A percentile compares a stretch with the other conserved stretches of the same genome.
Evolutionary conservation across 37 sponge, comb jelly and placozoan species (phyloP).

Genomic region (Spongilla lacustris): DNA sequence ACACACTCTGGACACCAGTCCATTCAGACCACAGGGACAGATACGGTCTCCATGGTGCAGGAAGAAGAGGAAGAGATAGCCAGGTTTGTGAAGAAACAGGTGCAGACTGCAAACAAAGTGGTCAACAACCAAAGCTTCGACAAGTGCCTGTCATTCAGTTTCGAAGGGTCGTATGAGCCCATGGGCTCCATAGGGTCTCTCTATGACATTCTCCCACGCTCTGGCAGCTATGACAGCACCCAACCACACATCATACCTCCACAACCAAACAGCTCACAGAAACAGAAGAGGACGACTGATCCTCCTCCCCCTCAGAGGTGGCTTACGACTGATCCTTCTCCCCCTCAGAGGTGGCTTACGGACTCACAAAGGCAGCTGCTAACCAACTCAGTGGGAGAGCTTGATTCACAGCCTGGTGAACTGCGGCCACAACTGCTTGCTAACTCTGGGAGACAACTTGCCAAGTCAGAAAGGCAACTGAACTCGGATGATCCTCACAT

Average conservation of each 20-base stretch:
- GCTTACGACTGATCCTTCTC: too few species aligned
- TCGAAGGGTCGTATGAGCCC: constrained; percentile 61
- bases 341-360: not conserved
- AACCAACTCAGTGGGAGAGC: not conserved
- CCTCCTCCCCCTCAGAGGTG: not conserved
- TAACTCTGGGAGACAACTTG: not conserved
- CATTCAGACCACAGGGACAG: not conserved
- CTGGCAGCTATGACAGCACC: not conserved
- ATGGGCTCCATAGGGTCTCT: constrained; percentile 74
- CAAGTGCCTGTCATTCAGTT: constrained; percentile 23
- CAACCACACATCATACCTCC: not conserved
- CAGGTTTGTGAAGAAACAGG: constrained; percentile 20
- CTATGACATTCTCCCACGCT: constrained; percentile 32
- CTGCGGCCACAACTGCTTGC: not conserved
- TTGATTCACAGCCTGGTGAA: not conserved
- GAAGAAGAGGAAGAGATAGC: constrained; percentile 15
- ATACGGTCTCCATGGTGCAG: not conserved
- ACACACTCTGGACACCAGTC: constrained; percentile 7
- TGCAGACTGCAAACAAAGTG: constrained; percentile 32
- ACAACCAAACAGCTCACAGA: not conserved
- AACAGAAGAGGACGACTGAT: not conserved
- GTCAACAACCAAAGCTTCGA: constrained; percentile 41
- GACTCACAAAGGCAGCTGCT: not conserved
- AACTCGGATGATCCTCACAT: not conserved
- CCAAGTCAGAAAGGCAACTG: not conserved